Percentiles rank a stretch among this genome's conserved stretches.
Evolutionary conservation across 2,888 invertebrate species (phyloP).

Genomic region (Protophormia terraenovae): DNA sequence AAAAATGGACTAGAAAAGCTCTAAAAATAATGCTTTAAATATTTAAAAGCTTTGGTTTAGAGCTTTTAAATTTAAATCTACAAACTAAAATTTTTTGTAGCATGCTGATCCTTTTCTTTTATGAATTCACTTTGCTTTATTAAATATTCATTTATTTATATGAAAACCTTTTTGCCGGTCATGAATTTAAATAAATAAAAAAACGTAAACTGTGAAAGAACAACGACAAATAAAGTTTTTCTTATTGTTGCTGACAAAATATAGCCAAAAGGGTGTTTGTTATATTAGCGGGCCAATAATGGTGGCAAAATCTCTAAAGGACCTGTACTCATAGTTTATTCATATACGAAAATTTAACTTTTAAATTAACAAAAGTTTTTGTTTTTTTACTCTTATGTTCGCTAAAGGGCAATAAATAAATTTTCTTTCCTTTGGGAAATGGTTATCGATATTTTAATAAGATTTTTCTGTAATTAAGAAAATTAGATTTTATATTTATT

Average conservation of each 20-base stretch:
- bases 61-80: neutral
- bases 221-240: neutral
- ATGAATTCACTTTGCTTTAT: neutral
- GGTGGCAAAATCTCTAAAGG: constrained; percentile 2
- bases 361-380: no score
- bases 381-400: no score
- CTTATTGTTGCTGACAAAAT: constrained; percentile 21
- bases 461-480: neutral
- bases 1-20: no score
- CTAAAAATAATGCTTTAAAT: no score
- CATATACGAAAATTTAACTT: no score
- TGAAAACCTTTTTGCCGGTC: constrained; percentile 27
- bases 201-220: neutral
- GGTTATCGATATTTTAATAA: neutral
- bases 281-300: constrained; percentile 44
- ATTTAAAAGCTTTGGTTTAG: neutral
- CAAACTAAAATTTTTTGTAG: neutral
- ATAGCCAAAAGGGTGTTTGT: constrained; percentile 42
- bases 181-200: constrained; percentile 25
- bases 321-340: neutral
- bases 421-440: neutral
- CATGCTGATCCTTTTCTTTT: neutral
- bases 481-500: neutral
- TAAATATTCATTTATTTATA: constrained; percentile 41
- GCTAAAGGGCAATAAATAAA: no score